phyloP scores from a whole-genome alignment of 2,113 vertebrate genomes.

The Tonatia bakeri region DNA sequence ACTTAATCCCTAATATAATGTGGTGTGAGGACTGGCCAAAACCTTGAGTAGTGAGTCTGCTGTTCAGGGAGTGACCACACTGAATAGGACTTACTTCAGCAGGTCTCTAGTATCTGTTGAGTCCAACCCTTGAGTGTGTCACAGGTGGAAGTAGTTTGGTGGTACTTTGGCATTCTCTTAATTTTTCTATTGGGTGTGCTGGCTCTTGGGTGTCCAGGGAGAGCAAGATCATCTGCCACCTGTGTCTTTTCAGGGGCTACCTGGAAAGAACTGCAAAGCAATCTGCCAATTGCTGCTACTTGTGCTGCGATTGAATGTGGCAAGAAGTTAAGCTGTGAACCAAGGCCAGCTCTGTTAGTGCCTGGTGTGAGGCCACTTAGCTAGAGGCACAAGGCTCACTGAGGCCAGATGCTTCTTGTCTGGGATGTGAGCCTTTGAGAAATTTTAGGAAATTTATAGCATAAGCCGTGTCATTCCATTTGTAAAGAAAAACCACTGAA shows the following conservation, averaged over 20 bases:
- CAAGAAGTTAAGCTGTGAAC: neutral
- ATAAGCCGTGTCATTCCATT: neutral
- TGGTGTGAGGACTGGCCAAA: neutral
- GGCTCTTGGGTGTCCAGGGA: neutral
- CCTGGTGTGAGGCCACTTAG: neutral
- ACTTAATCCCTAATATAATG: neutral
- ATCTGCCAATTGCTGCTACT: neutral
- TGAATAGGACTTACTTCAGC: neutral
- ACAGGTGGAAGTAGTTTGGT: neutral
- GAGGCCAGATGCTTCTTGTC: neutral
- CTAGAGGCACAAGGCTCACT: neutral
- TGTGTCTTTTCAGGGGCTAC: neutral
- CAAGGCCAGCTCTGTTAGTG: neutral
- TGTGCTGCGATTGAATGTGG: neutral
- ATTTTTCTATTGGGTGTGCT: neutral
- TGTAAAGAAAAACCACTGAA: neutral
- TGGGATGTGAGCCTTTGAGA: neutral
- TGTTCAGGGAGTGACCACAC: neutral
- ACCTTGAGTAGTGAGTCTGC: neutral
- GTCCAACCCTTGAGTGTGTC: neutral
- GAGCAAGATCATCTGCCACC: neutral
- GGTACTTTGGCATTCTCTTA: neutral
- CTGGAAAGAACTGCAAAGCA: neutral
- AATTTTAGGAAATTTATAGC: neutral
- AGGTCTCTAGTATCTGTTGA: neutral